Evolutionary conservation across 2,888 invertebrate genomes (phyloP).

Genomic region (Agrotis clavis): DNA sequence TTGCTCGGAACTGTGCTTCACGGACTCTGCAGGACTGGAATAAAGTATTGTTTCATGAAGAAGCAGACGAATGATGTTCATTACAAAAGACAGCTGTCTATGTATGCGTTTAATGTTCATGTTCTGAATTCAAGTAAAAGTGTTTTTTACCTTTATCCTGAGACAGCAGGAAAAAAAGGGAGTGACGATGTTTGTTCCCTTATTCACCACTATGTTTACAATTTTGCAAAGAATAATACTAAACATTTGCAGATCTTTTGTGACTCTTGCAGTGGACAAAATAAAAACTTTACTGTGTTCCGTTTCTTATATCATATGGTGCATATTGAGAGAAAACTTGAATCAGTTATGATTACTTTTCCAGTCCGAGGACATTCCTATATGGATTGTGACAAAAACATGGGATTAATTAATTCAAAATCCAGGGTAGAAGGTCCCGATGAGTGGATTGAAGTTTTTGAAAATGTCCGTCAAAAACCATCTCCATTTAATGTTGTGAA

Average conservation of each 20-base stretch:
- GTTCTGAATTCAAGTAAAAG: no score
- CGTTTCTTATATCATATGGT: constrained; percentile 31
- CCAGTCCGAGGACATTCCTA: constrained; percentile 37
- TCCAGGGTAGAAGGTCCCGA: constrained; percentile 28
- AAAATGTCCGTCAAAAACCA: constrained; percentile 24
- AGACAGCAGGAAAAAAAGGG: constrained; percentile 62
- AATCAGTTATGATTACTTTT: constrained; percentile 26
- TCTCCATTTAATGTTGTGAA: constrained; percentile 33
- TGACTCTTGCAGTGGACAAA: constrained; percentile 40
- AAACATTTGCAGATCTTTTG: constrained; percentile 30
- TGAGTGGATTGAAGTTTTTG: constrained; percentile 31
- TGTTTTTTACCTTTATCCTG: constrained; percentile 50
- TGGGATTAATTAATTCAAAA: constrained; percentile 41
- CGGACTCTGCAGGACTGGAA: no score
- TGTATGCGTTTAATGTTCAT: no score
- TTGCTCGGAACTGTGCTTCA: no score
- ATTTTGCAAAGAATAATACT: constrained; percentile 7
- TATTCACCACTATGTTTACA: constrained; percentile 21
- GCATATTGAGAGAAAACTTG: constrained; percentile 25
- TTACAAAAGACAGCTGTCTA: no score
- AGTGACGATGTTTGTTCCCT: constrained; percentile 61
- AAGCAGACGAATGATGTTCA: no score
- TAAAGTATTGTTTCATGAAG: no score
- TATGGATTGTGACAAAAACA: constrained; percentile 49
- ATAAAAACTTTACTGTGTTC: constrained; percentile 37